These are phyloP conservation scores for Cephus runcator DNA, from an alignment of 2,888 invertebrate genomes.

Conservation along the genomic window DNA sequence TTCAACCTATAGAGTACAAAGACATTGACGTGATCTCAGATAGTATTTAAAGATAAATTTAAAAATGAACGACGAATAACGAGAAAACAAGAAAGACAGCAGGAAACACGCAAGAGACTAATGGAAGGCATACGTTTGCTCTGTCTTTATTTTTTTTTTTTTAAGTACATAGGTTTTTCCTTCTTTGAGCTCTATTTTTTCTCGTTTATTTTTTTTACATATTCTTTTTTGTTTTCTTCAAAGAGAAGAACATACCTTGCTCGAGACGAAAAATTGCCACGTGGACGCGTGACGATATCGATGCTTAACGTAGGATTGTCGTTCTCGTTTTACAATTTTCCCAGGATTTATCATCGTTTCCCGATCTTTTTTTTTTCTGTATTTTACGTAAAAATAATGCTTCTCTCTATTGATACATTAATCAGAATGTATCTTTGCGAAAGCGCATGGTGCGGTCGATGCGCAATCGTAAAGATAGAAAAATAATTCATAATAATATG, in stretches of 20 bases:
- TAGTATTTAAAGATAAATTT: constrained; percentile 24
- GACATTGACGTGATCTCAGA: constrained; percentile 53
- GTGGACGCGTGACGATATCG: not conserved
- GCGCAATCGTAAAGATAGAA: not conserved
- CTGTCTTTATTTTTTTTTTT: not conserved
- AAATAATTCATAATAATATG: not conserved
- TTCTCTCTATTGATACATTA: not conserved
- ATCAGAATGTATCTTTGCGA: constrained; percentile 8
- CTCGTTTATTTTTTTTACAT: not conserved
- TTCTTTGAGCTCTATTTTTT: not conserved
- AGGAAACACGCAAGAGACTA: not conserved
- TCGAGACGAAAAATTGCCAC: not conserved
- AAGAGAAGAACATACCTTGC: not conserved
- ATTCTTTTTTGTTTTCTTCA: constrained; percentile 8
- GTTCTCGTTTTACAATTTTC: not conserved
- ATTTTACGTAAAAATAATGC: too few relatives aligned
- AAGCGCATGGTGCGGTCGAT: constrained; percentile 18
- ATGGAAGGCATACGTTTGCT: not conserved
- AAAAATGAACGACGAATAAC: not conserved
- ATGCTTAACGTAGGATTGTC: not conserved
- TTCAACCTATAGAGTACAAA: constrained; percentile 56
- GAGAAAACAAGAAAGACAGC: not conserved
- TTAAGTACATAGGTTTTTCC: not conserved
- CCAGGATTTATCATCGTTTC: not conserved
- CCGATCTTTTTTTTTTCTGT: too few relatives aligned